phyloP scores from a whole-genome alignment of 2,113 vertebrate species.

The Syrrhaptes paradoxus region DNA sequence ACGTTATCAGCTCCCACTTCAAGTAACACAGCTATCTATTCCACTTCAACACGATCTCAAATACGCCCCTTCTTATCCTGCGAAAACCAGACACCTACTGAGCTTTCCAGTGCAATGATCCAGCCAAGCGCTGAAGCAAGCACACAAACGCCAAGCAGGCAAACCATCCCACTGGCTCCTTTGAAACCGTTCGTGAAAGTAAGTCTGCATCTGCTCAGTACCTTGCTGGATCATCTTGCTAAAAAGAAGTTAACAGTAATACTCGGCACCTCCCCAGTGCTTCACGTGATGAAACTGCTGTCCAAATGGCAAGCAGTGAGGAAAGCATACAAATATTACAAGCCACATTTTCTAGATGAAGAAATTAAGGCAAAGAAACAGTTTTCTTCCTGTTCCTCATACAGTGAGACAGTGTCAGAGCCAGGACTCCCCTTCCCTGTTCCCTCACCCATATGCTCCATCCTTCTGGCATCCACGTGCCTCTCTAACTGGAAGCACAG shows the following conservation, averaged over 20 bases:
- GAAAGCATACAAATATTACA: rapidly evolving
- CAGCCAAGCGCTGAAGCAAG: neutral
- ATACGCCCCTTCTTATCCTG: constrained; percentile 37
- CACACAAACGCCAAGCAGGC: neutral
- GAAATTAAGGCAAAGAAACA: neutral
- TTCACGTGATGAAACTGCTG: neutral
- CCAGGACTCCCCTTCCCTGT: neutral
- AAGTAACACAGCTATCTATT: constrained; percentile 20
- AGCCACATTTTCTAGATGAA: neutral
- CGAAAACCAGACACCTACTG: constrained; percentile 41
- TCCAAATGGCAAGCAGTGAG: neutral
- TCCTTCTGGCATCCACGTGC: neutral
- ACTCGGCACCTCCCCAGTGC: neutral
- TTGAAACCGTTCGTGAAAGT: neutral
- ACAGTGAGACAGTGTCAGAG: neutral
- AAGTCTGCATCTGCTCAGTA: neutral
- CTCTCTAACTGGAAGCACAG: neutral
- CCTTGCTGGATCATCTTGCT: neutral
- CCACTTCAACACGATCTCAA: constrained; percentile 34
- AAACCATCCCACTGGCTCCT: neutral
- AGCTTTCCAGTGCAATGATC: neutral
- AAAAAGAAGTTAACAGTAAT: neutral
- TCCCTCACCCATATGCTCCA: neutral
- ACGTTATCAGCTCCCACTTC: constrained; percentile 41
- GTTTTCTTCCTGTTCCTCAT: neutral